phyloP scores from a whole-genome alignment of 1,140 invertebrate genomes.

The Lerema accius region DNA sequence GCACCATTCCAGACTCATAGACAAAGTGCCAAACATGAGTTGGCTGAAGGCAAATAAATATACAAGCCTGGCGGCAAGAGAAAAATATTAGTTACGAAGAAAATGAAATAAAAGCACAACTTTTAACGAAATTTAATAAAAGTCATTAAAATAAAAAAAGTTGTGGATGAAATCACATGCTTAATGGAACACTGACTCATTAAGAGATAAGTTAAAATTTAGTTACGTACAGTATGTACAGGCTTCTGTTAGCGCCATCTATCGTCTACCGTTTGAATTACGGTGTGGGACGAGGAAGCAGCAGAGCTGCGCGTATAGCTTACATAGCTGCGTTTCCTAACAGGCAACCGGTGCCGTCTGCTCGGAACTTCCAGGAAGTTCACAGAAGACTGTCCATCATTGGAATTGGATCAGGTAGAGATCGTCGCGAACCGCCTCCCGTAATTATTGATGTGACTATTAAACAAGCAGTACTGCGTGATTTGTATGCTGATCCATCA shows the following conservation, averaged over 20 bases:
- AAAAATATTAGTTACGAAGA: slow-evolving; percentile 9
- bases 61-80: slow-evolving; percentile 6
- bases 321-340: slow-evolving; percentile 23
- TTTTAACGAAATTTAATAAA: slow-evolving; percentile 9
- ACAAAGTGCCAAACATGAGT: too few relatives aligned
- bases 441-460: slow-evolving; percentile 10
- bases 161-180: neutral
- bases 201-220: too few relatives aligned
- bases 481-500: neutral
- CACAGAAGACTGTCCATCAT: slow-evolving; percentile 19
- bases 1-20: too few relatives aligned
- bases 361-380: slow-evolving; percentile 32
- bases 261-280: too few relatives aligned
- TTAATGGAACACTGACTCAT: too few relatives aligned
- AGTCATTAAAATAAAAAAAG: neutral
- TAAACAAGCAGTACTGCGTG: neutral
- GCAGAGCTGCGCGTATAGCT: slow-evolving; percentile 12
- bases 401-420: slow-evolving; percentile 27
- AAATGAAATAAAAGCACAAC: slow-evolving; percentile 6
- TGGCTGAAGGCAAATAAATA: too few relatives aligned
- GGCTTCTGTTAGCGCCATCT: too few relatives aligned
- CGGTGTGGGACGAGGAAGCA: slow-evolving; percentile 15
- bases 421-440: slow-evolving; percentile 2
- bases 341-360: slow-evolving; percentile 18
- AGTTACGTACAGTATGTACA: too few relatives aligned